Evolutionary conservation across 2,113 vertebrate species (phyloP).

Genomic region (Puntigrus tetrazona): DNA sequence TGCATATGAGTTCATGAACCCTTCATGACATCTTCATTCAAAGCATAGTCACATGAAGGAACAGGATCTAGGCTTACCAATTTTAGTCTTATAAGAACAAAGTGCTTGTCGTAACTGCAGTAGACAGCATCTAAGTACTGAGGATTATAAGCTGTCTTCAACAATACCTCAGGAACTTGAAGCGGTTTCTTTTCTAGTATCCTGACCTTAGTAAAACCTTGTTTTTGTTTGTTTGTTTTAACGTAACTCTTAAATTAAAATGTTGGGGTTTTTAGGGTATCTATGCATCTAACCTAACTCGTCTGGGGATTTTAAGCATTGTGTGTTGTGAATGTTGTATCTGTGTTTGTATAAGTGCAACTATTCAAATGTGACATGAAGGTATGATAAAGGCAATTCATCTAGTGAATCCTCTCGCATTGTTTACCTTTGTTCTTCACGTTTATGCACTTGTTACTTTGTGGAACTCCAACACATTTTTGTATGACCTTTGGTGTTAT

Average conservation of each 20-base stretch:
- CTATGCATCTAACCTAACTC: slow-evolving; percentile 33
- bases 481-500: slow-evolving; percentile 16
- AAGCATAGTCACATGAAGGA: neutral
- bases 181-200: slow-evolving; percentile 29
- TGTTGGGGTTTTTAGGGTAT: slow-evolving; percentile 8
- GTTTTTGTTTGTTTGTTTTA: slow-evolving; percentile 12
- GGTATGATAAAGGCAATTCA: slow-evolving; percentile 17
- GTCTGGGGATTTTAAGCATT: slow-evolving; percentile 21
- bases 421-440: slow-evolving; percentile 43
- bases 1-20: neutral
- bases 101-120: slow-evolving; percentile 40
- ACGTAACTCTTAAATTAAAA: slow-evolving; percentile 34
- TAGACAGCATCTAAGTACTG: slow-evolving; percentile 40
- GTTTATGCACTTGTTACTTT: slow-evolving; percentile 15
- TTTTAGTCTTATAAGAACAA: slow-evolving; percentile 7
- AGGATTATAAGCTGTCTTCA: slow-evolving; percentile 45
- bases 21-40: neutral
- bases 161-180: slow-evolving; percentile 50
- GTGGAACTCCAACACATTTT: slow-evolving; percentile 27
- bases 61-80: neutral
- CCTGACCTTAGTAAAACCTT: slow-evolving; percentile 8
- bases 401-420: slow-evolving; percentile 1
- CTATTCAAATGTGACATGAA: slow-evolving; percentile 45
- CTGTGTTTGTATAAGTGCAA: slow-evolving; percentile 32
- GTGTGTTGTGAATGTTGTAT: slow-evolving; percentile 21